These are phyloP conservation scores for Andrena trimmerana DNA, from an alignment of 2,888 invertebrate species.

Conservation along the genomic window DNA sequence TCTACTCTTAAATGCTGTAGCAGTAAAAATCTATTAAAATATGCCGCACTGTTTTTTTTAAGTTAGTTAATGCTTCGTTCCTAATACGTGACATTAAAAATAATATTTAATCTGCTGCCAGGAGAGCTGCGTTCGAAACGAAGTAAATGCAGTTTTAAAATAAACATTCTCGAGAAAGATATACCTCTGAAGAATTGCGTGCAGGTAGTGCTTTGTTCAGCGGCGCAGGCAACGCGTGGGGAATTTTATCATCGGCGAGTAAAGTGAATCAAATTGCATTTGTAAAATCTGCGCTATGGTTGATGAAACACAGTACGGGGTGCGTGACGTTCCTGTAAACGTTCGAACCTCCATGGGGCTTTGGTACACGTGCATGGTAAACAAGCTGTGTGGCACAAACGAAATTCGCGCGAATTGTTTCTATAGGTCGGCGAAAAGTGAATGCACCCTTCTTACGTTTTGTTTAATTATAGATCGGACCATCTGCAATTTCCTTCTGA, in stretches of 20 bases:
- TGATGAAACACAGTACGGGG: constrained; percentile 66
- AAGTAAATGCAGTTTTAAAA: background rate
- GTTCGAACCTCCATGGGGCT: constrained; percentile 54
- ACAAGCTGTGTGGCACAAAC: constrained; percentile 61
- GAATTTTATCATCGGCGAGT: constrained; percentile 18
- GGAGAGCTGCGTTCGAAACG: too few relatives aligned
- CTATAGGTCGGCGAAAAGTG: constrained; percentile 58
- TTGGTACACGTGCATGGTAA: constrained; percentile 68
- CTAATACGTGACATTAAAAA: too few relatives aligned
- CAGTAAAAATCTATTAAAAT: too few relatives aligned
- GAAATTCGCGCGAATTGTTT: constrained; percentile 63
- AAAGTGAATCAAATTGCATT: constrained; percentile 57
- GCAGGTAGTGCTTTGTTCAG: background rate
- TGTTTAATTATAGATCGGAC: constrained; percentile 59
- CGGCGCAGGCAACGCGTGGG: background rate
- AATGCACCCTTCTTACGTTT: constrained; percentile 52
- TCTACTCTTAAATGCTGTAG: too few relatives aligned
- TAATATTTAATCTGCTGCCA: too few relatives aligned
- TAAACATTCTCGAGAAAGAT: background rate
- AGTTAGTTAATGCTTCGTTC: too few relatives aligned
- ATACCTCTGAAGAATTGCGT: background rate
- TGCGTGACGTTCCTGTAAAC: constrained; percentile 71
- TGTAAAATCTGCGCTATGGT: constrained; percentile 58
- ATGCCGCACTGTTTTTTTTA: too few relatives aligned
- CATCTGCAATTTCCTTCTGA: background rate